Percentiles rank a stretch among this genome's conserved stretches.
phyloP scores from a whole-genome alignment of 2,797 vertebrate species.

The Anguilla pacifica region DNA sequence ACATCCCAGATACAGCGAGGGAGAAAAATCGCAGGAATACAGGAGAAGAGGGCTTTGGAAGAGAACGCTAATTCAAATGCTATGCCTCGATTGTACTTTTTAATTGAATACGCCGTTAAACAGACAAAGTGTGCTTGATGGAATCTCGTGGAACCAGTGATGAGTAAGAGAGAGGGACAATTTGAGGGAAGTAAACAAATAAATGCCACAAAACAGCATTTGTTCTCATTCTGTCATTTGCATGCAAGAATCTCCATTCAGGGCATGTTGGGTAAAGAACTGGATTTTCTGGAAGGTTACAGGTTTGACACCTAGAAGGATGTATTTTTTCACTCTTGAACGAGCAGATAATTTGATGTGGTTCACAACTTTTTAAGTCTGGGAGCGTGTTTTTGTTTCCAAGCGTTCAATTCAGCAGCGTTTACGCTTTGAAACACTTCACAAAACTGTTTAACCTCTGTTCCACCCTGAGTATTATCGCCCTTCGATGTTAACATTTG shows the following conservation, averaged over 20 bases:
- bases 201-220: background rate
- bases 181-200: background rate
- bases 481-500: background rate
- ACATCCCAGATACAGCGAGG: background rate
- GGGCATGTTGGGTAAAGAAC: background rate
- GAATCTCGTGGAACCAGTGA: background rate
- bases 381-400: background rate
- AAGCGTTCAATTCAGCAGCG: background rate
- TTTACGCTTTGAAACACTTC: background rate
- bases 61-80: slow-evolving; percentile 22
- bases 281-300: background rate
- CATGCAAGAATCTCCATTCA: background rate
- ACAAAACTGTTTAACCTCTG: background rate
- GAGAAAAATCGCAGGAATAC: background rate
- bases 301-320: background rate
- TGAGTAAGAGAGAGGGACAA: background rate
- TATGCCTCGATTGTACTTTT: background rate
- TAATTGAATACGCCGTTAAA: background rate
- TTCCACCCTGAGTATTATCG: background rate
- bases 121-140: background rate
- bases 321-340: background rate
- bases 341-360: background rate
- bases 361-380: background rate
- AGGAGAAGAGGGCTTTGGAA: background rate
- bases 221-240: background rate